These are phyloP conservation scores for Euplagia quadripunctaria DNA, from an alignment of 2,888 invertebrate genomes.

Conservation along the genomic window DNA sequence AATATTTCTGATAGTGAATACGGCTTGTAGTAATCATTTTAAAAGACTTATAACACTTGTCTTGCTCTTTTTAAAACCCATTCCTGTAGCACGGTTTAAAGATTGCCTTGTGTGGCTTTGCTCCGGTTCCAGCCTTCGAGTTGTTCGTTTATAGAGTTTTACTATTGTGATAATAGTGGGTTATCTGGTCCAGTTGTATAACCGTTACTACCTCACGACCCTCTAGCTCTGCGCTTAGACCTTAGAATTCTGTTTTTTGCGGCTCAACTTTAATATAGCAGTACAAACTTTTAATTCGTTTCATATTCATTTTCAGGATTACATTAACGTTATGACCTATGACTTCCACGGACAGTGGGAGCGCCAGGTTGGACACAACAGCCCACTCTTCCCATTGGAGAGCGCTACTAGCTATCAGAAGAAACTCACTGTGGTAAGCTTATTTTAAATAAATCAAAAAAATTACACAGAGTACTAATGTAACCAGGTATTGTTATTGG, in stretches of 20 bases:
- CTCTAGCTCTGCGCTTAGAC: too few relatives aligned
- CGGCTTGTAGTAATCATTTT: background rate
- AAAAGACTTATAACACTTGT: background rate
- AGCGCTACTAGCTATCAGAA: conserved; percentile 96
- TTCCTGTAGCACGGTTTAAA: background rate
- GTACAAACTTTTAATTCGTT: background rate
- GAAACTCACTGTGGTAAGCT: conserved; percentile 95
- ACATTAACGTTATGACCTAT: conserved; percentile 98
- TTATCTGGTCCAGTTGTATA: too few relatives aligned
- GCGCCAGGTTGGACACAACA: conserved; percentile 96
- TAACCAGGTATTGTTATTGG: too few relatives aligned
- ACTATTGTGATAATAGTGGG: too few relatives aligned
- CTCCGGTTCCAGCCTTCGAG: too few relatives aligned
- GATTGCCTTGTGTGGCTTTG: background rate
- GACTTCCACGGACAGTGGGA: conserved; percentile 99
- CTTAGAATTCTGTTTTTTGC: too few relatives aligned
- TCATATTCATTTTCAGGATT: conserved; percentile 86
- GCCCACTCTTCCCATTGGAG: conserved; percentile 95
- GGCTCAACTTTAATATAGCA: background rate
- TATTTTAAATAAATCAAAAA: background rate
- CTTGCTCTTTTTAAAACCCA: background rate
- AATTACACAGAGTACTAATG: background rate
- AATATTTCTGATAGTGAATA: background rate
- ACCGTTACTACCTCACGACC: too few relatives aligned
- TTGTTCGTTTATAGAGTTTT: too few relatives aligned